Base-by-base conservation (phyloP, 53 echinoderm and acorn worm genomes). In the Apostichopus leukothele region DNA sequence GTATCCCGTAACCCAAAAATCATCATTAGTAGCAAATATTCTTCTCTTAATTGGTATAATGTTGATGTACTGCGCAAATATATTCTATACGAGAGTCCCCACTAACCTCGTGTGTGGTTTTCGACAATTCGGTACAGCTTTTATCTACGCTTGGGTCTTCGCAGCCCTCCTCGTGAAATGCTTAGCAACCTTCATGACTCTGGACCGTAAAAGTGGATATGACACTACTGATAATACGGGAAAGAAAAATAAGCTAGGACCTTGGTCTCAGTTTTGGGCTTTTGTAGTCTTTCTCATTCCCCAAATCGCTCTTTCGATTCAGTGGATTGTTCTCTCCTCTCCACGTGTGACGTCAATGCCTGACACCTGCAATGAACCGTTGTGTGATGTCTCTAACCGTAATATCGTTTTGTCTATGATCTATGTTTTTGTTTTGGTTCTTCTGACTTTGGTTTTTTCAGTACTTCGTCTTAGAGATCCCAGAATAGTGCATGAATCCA, bases 51-150 rank as follows among this genome's bases (percentile, higher is more conserved):
- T 91, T 13, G 91, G 91, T 12, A 79, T 91, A 6, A 66, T 86
- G 71, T 16, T 91, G 14, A 86, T 91, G 88, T 86, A 86, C 71
- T 67, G 73, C 13, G 66, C 76, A 27, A 88, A 88, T 51, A 27
- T 91, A 6, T 61, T 87, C 53, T 91, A 76, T 26, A 91, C 87
- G 71, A 8, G 78, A 22, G 59, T 75, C 10, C 91, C 91, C 11
- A 88, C 67, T 4, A 51, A 51, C 8, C 87, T 91, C 12, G 18
- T 76, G 5, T 91, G 91, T 71, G 91, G 91, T 23, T 66, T 86
- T 52, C 83, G 88, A 10, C 91, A 87, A 39, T 88, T 91, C 66
- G 91, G 91, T 14, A 78, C 87, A 3, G 74, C 88, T 5, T 88
- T 91, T 57, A 78, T 91, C 20, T 67, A 91, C 39, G 88, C 79